phyloP scores from a whole-genome alignment of 2,797 vertebrate species.

The Oceanodroma leucorhoa region DNA sequence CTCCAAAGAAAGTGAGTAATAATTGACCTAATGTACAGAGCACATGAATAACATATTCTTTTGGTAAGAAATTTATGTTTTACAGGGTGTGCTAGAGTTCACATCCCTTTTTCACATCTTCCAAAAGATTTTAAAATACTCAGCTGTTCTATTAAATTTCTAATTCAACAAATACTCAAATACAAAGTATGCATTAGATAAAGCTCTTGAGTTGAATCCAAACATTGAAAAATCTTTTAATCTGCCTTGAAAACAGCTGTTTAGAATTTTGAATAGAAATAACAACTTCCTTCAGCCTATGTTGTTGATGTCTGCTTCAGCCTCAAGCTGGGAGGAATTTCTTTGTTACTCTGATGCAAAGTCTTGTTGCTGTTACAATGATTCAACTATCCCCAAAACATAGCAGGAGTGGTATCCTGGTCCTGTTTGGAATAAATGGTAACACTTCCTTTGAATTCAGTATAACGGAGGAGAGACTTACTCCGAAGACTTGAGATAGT shows the following conservation, averaged over 20 bases:
- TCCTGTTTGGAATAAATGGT: neutral
- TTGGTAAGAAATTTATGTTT: slow-evolving; percentile 74
- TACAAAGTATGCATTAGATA: slow-evolving; percentile 63
- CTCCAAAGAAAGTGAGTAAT: slow-evolving; percentile 82
- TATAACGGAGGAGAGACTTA: neutral
- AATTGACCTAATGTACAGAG: slow-evolving; percentile 83
- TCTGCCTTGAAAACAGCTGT: slow-evolving; percentile 65
- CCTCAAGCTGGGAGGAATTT: slow-evolving; percentile 34
- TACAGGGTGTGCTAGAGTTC: slow-evolving; percentile 75
- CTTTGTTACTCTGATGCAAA: slow-evolving; percentile 25
- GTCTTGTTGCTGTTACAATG: neutral
- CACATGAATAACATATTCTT: slow-evolving; percentile 81
- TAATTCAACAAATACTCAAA: slow-evolving; percentile 69
- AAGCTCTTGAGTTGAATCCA: slow-evolving; percentile 59
- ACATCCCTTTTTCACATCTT: slow-evolving; percentile 78
- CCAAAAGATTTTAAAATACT: slow-evolving; percentile 77
- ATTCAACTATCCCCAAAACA: neutral
- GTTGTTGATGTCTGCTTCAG: neutral
- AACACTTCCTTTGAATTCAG: neutral
- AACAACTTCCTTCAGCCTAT: slow-evolving; percentile 51
- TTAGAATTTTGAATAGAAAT: slow-evolving; percentile 61
- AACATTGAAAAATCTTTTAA: slow-evolving; percentile 60
- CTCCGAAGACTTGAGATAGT: neutral
- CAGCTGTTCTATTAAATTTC: slow-evolving; percentile 73
- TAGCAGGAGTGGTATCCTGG: neutral